Evolutionary conservation across 2,797 vertebrate species (phyloP), one percentile per base, ranked within the genome.

Genomic region (Paramormyrops hopkinsi): DNA sequence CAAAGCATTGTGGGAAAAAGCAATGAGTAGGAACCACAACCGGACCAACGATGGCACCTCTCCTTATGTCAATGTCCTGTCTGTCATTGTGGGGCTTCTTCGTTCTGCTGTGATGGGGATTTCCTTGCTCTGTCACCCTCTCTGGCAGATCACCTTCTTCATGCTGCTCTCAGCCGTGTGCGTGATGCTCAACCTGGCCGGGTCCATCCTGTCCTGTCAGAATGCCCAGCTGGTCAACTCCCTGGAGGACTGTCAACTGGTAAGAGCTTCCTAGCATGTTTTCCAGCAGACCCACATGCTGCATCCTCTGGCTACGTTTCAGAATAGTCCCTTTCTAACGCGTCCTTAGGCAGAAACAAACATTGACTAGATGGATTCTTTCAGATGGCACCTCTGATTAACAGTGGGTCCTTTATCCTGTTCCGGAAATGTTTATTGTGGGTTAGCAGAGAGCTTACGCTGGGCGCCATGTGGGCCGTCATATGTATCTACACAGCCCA

Each of bases 131-230:
- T 73, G 14, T 12, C 82, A 37, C 37, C 46, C 62, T 54, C 56
- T 37, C 76, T 83, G 3, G 56, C 96, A 99, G 98, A 98, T 99
- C 92, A 99, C 98, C 51, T 99, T 99, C 94, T 99, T 99, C 96
- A 99, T 99, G 98, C 96, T 99, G 94, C 96, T 99, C 89, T 99
- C 98, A 1, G 98, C 98, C 0, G 98, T 99, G 93, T 99, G 99
- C 7, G 98, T 99, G 91, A 99, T 99, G 98, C 96, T 99, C 92
- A 99, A 99, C 95, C 94, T 99, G 94, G 98, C 99, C 0, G 98
- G 98, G 44, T 99, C 99, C 91, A 99, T 99, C 91, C 97, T 99
- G 53, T 99, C 98, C 93, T 99, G 99, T 94, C 99, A 99, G 95
- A 99, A 99, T 0, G 98, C 98, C 94, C 98, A 99, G 95, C 96